Evolutionary conservation across 2,888 invertebrate genomes (phyloP).

Genomic region (Perizoma flavofasciatum): DNA sequence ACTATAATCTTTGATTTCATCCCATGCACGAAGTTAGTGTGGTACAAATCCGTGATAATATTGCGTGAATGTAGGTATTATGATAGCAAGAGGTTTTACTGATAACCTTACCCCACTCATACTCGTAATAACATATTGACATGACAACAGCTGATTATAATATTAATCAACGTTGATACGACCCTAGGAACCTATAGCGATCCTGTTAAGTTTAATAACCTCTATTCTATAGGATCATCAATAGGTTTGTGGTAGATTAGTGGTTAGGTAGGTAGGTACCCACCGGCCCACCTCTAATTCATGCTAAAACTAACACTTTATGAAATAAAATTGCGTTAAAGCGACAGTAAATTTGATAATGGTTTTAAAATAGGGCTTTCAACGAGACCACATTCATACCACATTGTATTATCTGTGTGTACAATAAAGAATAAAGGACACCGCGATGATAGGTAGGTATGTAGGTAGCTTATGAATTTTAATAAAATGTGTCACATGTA

Average conservation of each 20-base stretch:
- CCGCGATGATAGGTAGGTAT: no score
- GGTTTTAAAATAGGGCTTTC: no score
- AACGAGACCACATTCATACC: no score
- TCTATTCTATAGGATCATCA: not conserved
- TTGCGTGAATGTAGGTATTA: conserved; percentile 27
- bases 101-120: conserved; percentile 50
- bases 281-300: not conserved
- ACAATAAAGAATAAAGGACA: no score
- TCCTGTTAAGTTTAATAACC: not conserved
- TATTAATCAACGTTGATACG: conserved; percentile 13
- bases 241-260: no score
- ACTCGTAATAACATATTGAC: conserved; percentile 43
- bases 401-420: no score
- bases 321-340: no score
- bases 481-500: no score
- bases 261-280: not conserved
- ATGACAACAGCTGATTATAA: conserved; percentile 43
- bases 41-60: conserved; percentile 21
- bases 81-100: conserved; percentile 23
- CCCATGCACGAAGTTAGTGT: conserved; percentile 33
- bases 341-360: no score
- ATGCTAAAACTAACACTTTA: no score
- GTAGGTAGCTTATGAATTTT: no score
- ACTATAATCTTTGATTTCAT: no score
- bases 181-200: not conserved